Base-by-base conservation (phyloP, 2,797 vertebrate genomes). In the Galago senegalensis region DNA sequence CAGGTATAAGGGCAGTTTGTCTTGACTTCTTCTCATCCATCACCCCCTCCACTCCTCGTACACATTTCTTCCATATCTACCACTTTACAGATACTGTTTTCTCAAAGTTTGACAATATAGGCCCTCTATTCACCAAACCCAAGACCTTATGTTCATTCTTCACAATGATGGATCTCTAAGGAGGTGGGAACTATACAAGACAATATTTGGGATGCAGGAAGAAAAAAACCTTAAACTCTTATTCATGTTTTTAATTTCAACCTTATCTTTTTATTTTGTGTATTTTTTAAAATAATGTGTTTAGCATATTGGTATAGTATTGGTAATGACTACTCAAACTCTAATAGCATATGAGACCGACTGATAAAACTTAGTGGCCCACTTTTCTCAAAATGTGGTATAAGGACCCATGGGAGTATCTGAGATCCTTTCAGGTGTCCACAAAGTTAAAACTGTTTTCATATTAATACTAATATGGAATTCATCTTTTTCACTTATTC, bases 401-500 rank as follows among this genome's bases (percentile, higher is more conserved):
- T 8, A 67, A 11, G 40, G 67, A 81, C 29, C 11, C 6, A 9
- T 34, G 14, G 4, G 31, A 12, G 40, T 60, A 72, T 40, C 46
- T 87, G 37, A 81, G 31, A 60, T 93, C 29, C 34, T 93, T 61
- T 34, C 14, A 84, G 56, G 8, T 31, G 0, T 93, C 56, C 70
- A 18, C 27, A 86, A 40, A 34, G 21, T 91, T 63, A 96, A 93
- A 95, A 84, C n/a, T 58, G 6, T 83, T 92, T 91, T 93, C 49
- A 82, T 53, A 87, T 75, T 61, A 94, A 91, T 27, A 88, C 20
- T 88, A 77, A 53, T 40, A 82, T 83, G 49, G 16, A 95, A 79
- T 80, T 85, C 82, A 77, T 53, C 58, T n/a, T 91, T 91, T 89
- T 37, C 10, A 82, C 18, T 72, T 67, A 87, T 37, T 84, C n/a